Percentiles rank a stretch among this genome's conserved stretches.
Conservation (phyloP, 1,140 invertebrate genomes). For the Drosophila guanche region DNA sequence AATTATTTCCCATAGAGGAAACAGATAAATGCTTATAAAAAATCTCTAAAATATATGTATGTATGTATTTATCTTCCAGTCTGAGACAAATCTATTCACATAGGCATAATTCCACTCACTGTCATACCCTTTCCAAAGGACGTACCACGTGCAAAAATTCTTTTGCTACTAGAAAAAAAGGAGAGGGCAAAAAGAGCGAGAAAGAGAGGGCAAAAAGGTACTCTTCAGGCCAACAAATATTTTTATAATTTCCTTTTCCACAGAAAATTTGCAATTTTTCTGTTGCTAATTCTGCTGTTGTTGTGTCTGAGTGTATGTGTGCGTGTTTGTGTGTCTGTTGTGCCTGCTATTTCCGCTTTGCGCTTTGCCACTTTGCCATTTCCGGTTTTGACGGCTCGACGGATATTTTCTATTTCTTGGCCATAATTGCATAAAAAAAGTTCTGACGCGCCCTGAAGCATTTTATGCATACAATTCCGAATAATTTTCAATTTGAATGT, state of each 20-base stretch:
- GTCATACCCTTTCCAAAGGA: constrained; percentile 10
- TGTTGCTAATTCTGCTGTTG: constrained; percentile 14
- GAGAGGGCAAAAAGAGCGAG: neutral
- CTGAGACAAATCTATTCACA: too few species aligned
- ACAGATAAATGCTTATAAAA: too few species aligned
- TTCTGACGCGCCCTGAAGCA: constrained; percentile 16
- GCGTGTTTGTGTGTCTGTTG: constrained; percentile 29
- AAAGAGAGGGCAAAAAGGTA: neutral
- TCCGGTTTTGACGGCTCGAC: constrained; percentile 66
- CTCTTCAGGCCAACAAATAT: constrained; percentile 53
- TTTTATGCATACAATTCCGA: constrained; percentile 36
- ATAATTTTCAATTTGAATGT: constrained; percentile 56
- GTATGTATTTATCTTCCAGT: too few species aligned
- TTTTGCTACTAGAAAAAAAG: constrained; percentile 6
- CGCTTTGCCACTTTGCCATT: constrained; percentile 73
- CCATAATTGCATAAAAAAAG: constrained; percentile 52
- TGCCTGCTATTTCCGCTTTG: constrained; percentile 66
- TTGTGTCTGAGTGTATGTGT: constrained; percentile 34
- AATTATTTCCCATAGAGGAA: too few species aligned
- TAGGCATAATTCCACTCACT: too few species aligned
- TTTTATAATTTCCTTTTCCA: constrained; percentile 73
- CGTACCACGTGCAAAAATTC: constrained; percentile 70
- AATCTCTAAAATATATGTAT: too few species aligned
- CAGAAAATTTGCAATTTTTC: constrained; percentile 67
- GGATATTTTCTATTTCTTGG: constrained; percentile 45